A percentile compares a stretch with the other conserved stretches of the same genome.
Conservation (phyloP, 2,888 invertebrate genomes). For the Apamea crenata region DNA sequence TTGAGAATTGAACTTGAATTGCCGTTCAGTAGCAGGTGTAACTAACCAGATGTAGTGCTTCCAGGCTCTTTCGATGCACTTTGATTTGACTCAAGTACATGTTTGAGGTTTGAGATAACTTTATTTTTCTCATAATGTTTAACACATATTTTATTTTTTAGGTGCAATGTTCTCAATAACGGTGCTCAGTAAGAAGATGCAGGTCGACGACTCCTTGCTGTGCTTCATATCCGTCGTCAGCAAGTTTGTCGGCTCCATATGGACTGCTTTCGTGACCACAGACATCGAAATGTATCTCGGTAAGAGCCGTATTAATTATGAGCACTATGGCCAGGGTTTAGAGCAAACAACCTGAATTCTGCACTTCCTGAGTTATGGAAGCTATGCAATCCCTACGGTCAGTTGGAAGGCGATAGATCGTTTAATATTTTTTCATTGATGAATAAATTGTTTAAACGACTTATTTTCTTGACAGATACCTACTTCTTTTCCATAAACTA, state of each 20-base stretch:
- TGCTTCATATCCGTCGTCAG: constrained; percentile 85
- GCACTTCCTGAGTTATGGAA: background rate
- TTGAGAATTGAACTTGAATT: too few relatives aligned
- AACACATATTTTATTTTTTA: constrained; percentile 60
- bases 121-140: background rate
- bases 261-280: constrained; percentile 84
- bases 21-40: background rate
- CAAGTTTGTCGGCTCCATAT: constrained; percentile 84
- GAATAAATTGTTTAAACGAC: background rate
- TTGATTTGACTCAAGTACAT: background rate
- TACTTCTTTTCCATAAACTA: background rate
- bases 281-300: constrained; percentile 86
- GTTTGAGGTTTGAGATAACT: background rate
- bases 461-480: background rate
- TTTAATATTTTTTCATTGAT: background rate
- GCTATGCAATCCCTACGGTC: background rate
- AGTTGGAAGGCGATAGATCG: background rate
- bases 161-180: constrained; percentile 87
- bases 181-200: constrained; percentile 81
- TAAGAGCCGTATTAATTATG: constrained; percentile 62
- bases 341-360: background rate
- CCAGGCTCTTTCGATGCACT: background rate
- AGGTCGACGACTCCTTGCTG: constrained; percentile 83
- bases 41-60: background rate
- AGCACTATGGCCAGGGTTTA: background rate